phyloP scores from a whole-genome alignment of 2,113 vertebrate species.

The Donacobius atricapilla region DNA sequence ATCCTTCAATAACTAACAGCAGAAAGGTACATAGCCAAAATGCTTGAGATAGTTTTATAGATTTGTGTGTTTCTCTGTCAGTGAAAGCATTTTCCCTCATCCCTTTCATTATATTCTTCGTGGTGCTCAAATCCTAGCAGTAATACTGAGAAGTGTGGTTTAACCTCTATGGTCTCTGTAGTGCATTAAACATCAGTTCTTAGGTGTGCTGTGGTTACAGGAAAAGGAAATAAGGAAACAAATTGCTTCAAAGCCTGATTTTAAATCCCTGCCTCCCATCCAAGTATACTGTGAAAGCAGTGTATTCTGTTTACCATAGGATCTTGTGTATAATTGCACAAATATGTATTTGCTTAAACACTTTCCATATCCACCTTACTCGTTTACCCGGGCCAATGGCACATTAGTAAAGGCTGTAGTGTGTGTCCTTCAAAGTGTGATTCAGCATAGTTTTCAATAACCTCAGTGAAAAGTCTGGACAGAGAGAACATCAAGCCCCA shows the following conservation, averaged over 20 bases:
- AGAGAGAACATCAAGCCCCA: not conserved
- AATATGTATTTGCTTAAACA: conserved; percentile 69
- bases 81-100: not conserved
- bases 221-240: conserved; percentile 9
- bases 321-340: conserved; percentile 60
- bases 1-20: not conserved
- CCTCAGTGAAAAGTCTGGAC: not conserved
- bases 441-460: not conserved
- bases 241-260: conserved; percentile 14
- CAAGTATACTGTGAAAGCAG: conserved; percentile 58
- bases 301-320: conserved; percentile 57
- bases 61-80: not conserved
- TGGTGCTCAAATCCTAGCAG: conserved; percentile 50
- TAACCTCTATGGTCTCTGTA: not conserved
- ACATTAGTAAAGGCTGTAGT: not conserved
- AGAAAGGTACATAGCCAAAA: not conserved
- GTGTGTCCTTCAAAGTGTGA: not conserved
- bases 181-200: conserved; percentile 26
- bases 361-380: not conserved
- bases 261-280: conserved; percentile 76
- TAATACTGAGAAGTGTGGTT: not conserved
- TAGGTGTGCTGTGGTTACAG: conserved; percentile 58
- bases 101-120: not conserved
- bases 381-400: not conserved
- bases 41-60: conserved; percentile 49